Base-by-base conservation (phyloP, 2,113 vertebrate genomes). In the Chamaetylas fuelleborni region DNA sequence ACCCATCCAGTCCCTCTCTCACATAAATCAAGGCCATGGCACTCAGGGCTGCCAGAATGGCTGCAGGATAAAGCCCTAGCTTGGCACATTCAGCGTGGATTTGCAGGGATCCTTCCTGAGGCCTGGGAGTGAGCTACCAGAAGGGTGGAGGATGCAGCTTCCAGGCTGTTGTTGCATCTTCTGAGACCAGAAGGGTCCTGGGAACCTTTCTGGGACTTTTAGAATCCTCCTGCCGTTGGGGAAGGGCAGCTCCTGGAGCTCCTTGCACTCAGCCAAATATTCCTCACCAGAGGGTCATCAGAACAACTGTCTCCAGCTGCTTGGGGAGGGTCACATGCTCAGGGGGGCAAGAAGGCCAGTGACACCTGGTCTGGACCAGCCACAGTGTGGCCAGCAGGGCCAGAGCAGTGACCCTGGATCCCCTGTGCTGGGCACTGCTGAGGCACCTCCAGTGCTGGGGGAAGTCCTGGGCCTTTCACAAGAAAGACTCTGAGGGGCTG, bases 401-500 rank as follows among this genome's bases (percentile, higher is more conserved):
- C 58, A 57, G 43, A 33, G 43, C 1, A 65, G 36, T 25, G 77
- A 7, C n/a, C 15, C 26, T 51, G 50, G 26, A 6, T 20, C 8
- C 64, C 26, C 69, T 58, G 33, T n/a, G 24, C 51, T 74, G 69
- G 38, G 50, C 69, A 51, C 36, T 29, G 60, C 33, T 58, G 51
- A 18, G 77, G 7, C 60, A 51, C 8, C 23, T 66, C 7, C 7
- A 53, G 61, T 6, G 3, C n/a, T 23, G 26, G 22, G 53, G 14
- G 1, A 45, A 69, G 6, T 9, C 3, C 45, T n/a, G 69, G 18
- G 36, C 1, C 9, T 13, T 24, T 24, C 69, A 14, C 28, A 74
- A 2, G 9, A 81, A 2, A 10, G 36, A n/a, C 45, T 4, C 0
- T 0, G 58, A 73, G 67, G 58, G 33, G 7, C 51, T 57, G 58